These are phyloP conservation scores for Sphinx pinastri DNA, from an alignment of 2,888 invertebrate genomes.

Conservation along the genomic window DNA sequence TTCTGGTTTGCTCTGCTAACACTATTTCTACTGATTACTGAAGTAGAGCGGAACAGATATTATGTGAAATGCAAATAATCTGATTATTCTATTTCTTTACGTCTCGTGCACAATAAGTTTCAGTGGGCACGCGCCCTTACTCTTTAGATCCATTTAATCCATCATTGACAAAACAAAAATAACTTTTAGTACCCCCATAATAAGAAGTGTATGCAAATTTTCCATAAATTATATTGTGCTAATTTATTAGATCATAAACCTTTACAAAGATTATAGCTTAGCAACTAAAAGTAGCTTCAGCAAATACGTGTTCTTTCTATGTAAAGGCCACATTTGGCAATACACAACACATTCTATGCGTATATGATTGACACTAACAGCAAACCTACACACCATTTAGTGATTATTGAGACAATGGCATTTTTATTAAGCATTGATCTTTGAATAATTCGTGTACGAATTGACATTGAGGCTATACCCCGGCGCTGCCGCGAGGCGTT, in stretches of 20 bases:
- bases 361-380: background rate
- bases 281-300: constrained; percentile 6
- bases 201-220: background rate
- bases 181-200: background rate
- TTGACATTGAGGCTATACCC: constrained; percentile 59
- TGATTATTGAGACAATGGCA: constrained; percentile 16
- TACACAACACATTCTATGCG: background rate
- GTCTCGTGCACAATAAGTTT: too few relatives aligned
- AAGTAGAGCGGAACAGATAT: too few relatives aligned
- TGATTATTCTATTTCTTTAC: too few relatives aligned
- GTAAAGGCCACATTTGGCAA: background rate
- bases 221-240: background rate
- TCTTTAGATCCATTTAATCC: background rate
- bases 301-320: background rate
- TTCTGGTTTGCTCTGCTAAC: too few relatives aligned
- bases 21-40: too few relatives aligned
- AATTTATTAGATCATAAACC: background rate
- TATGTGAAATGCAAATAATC: too few relatives aligned
- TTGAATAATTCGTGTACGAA: constrained; percentile 32
- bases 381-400: background rate
- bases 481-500: constrained; percentile 66
- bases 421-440: constrained; percentile 10
- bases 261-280: background rate
- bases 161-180: background rate
- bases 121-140: too few relatives aligned